Conservation (phyloP, 1,140 invertebrate species). For the Hermatobates lingyangjiaoensis region DNA sequence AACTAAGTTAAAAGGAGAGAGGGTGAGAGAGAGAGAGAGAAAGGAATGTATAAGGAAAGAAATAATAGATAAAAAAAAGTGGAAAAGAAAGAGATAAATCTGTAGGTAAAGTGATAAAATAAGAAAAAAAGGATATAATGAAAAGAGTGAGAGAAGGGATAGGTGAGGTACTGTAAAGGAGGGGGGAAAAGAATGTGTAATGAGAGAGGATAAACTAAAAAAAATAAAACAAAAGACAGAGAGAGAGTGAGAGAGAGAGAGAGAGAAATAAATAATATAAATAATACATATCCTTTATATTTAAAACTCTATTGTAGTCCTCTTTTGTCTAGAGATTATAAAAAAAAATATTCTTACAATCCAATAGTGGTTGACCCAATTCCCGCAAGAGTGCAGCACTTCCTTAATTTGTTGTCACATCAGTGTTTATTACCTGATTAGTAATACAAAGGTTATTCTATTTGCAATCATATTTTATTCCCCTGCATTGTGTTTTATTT, state of each 20-base stretch:
- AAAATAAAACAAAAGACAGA: background rate
- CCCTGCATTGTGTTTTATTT: too few relatives aligned
- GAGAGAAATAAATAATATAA: background rate
- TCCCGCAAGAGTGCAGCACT: too few relatives aligned
- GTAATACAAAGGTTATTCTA: too few relatives aligned
- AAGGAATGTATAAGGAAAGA: background rate
- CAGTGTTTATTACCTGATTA: too few relatives aligned
- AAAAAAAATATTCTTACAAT: too few relatives aligned
- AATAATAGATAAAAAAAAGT: background rate
- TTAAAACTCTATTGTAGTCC: too few relatives aligned
- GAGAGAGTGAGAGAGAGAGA: background rate
- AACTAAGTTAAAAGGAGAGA: background rate
- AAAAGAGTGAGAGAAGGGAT: background rate
- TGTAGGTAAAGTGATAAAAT: background rate
- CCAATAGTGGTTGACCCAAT: too few relatives aligned
- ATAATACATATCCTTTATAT: too few relatives aligned
- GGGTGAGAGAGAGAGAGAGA: background rate
- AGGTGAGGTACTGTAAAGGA: background rate
- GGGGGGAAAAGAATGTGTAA: background rate
- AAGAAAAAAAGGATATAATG: background rate
- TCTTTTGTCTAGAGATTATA: too few relatives aligned
- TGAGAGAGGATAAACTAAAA: background rate
- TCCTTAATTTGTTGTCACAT: too few relatives aligned
- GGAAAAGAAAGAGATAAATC: background rate
- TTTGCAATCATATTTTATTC: too few relatives aligned